Percentiles rank a stretch among this genome's conserved stretches.
phyloP scores from a whole-genome alignment of 2,113 vertebrate species.

The Butastur rufipennis region DNA sequence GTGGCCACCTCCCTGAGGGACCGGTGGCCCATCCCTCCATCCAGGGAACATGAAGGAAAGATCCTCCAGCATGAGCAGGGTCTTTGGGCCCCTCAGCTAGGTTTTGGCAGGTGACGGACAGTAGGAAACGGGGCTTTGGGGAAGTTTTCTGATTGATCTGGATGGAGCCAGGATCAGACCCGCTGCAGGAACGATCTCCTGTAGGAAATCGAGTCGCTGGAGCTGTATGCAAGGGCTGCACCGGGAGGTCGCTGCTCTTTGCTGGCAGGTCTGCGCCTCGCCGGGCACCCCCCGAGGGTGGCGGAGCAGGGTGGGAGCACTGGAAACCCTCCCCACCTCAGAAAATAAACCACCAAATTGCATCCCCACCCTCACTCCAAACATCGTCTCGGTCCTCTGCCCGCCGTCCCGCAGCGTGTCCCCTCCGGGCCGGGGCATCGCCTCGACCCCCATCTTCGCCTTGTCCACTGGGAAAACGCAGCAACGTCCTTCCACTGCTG shows the following conservation, averaged over 20 bases:
- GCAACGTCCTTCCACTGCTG: neutral
- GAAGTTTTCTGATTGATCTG: neutral
- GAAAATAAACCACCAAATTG: neutral
- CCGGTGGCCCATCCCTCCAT: neutral
- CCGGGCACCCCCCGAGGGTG: neutral
- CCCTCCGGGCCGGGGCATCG: accelerated
- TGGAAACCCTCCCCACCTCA: neutral
- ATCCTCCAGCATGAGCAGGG: neutral
- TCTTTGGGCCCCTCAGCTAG: neutral
- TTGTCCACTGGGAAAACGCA: neutral
- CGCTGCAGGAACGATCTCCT: accelerated
- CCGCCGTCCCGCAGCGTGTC: neutral
- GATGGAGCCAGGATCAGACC: neutral
- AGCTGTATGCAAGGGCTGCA: neutral
- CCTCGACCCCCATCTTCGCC: neutral
- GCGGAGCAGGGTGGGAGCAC: neutral
- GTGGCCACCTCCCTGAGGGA: accelerated
- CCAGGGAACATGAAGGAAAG: neutral
- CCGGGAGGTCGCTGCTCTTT: neutral
- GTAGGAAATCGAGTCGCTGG: accelerated
- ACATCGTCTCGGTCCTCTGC: neutral
- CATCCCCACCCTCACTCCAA: neutral
- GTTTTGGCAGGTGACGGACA: neutral
- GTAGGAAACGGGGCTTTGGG: accelerated
- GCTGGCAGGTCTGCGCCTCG: neutral